Conservation (phyloP, 1,140 invertebrate genomes). For the Drosophila lacteicornis region DNA sequence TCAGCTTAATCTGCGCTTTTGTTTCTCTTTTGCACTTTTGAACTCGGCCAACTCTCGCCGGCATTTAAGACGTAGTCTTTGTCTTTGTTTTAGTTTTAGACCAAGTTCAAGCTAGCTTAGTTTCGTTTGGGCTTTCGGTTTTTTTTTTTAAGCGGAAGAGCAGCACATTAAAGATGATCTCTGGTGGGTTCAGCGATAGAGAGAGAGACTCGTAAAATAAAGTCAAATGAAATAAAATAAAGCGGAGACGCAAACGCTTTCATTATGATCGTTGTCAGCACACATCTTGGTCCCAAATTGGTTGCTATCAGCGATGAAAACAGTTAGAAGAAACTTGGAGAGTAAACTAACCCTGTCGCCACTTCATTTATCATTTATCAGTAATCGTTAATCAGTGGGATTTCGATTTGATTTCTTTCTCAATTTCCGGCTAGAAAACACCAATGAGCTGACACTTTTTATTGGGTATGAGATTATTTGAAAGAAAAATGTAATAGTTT, state of each 20-base stretch:
- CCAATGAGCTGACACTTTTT: constrained; percentile 28
- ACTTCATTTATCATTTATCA: constrained; percentile 1
- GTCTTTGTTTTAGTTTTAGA: constrained; percentile 8
- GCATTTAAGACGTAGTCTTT: constrained; percentile 4
- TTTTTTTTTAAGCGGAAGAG: constrained; percentile 5
- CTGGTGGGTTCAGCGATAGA: neutral
- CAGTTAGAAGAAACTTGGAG: constrained; percentile 41
- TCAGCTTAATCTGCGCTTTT: neutral
- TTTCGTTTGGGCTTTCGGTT: constrained; percentile 51
- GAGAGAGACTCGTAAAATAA: constrained; percentile 2
- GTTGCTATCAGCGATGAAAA: constrained; percentile 58
- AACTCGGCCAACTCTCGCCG: constrained; percentile 51
- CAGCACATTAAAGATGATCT: constrained; percentile 33
- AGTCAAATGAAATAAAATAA: constrained; percentile 9
- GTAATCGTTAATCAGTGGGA: constrained; percentile 1
- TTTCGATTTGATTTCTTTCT: constrained; percentile 23
- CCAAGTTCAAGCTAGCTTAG: constrained; percentile 69
- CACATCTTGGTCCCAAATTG: constrained; percentile 38
- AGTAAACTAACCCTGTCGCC: neutral
- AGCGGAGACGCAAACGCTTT: constrained; percentile 18
- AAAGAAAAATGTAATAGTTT: neutral
- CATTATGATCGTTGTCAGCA: constrained; percentile 35
- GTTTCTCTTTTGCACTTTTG: constrained; percentile 61
- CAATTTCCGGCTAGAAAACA: constrained; percentile 2
- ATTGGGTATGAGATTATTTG: neutral